Conservation (phyloP, 2,797 vertebrate genomes). For the Acestrorhynchus altus region DNA sequence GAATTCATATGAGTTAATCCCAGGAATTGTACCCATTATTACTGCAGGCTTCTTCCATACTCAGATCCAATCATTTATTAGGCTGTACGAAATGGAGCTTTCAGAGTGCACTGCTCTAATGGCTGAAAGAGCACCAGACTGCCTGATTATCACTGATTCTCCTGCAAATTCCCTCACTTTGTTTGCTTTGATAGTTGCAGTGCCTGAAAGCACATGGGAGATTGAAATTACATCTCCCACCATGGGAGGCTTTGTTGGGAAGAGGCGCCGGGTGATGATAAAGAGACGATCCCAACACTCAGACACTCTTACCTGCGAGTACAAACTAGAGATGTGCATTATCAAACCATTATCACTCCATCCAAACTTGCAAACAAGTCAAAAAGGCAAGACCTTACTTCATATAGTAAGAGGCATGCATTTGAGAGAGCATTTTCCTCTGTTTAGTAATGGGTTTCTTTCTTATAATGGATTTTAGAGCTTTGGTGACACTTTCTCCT, state of each 20-base stretch:
- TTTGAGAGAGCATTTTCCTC: conserved; percentile 40
- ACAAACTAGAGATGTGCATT: conserved; percentile 42
- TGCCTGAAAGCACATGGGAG: conserved; percentile 50
- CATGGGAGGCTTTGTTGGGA: conserved; percentile 52
- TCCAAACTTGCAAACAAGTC: conserved; percentile 54
- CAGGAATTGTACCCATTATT: conserved; percentile 46
- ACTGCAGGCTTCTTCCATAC: conserved; percentile 37
- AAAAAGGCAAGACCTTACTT: conserved; percentile 41
- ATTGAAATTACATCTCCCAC: conserved; percentile 60
- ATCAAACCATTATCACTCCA: conserved; percentile 56
- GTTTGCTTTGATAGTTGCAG: conserved; percentile 61
- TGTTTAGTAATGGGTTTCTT: conserved; percentile 44
- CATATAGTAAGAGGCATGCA: conserved; percentile 36
- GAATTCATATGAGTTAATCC: conserved; percentile 44
- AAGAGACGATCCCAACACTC: conserved; percentile 47
- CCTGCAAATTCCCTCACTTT: conserved; percentile 53
- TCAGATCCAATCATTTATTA: conserved; percentile 55
- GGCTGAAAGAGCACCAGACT: conserved; percentile 47
- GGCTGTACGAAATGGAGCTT: conserved; percentile 26
- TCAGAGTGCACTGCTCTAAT: conserved; percentile 49
- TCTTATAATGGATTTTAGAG: conserved; percentile 39
- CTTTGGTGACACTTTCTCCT: conserved; percentile 29
- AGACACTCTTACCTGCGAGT: conserved; percentile 46
- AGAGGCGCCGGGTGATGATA: conserved; percentile 47
- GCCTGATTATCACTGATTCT: conserved; percentile 64